These are phyloP conservation scores for Anas platyrhynchos DNA, from an alignment of 2,113 vertebrate genomes.

Conservation along the genomic window DNA sequence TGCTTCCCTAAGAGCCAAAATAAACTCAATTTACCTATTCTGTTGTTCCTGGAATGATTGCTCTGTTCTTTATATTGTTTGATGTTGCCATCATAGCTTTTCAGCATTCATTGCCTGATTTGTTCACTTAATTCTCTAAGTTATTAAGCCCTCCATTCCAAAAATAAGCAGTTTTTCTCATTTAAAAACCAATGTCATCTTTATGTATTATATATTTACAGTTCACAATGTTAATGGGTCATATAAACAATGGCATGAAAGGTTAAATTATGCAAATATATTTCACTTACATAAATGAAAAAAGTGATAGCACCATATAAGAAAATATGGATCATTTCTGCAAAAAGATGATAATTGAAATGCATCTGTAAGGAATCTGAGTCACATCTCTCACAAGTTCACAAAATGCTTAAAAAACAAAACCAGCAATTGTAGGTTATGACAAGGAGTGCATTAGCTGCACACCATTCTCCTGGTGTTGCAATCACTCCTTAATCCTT, in stretches of 20 bases:
- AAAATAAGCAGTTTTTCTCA: slow-evolving; percentile 12
- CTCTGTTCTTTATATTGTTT: slow-evolving; percentile 37
- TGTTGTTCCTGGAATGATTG: slow-evolving; percentile 39
- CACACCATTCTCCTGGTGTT: rapidly evolving
- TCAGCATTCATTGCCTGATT: not conserved
- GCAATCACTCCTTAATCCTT: not conserved
- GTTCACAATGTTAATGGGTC: not conserved
- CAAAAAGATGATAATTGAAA: not conserved
- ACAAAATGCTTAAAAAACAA: not conserved
- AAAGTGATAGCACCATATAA: not conserved
- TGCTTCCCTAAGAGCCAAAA: slow-evolving; percentile 22
- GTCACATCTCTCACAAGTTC: not conserved
- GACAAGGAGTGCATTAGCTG: not conserved
- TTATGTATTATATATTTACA: slow-evolving; percentile 16
- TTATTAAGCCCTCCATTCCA: slow-evolving; percentile 11
- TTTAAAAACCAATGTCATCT: slow-evolving; percentile 1
- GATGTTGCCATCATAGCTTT: slow-evolving; percentile 36
- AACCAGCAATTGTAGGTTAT: not conserved
- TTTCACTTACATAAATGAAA: slow-evolving; percentile 7
- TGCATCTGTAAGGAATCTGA: not conserved
- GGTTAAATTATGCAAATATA: slow-evolving; percentile 32
- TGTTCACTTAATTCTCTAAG: slow-evolving; percentile 36
- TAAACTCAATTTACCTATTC: slow-evolving; percentile 45
- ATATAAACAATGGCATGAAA: slow-evolving; percentile 4
- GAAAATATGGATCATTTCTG: not conserved